phyloP scores from a whole-genome alignment of 2,113 vertebrate genomes.

The Myanophis thanlyinensis region DNA sequence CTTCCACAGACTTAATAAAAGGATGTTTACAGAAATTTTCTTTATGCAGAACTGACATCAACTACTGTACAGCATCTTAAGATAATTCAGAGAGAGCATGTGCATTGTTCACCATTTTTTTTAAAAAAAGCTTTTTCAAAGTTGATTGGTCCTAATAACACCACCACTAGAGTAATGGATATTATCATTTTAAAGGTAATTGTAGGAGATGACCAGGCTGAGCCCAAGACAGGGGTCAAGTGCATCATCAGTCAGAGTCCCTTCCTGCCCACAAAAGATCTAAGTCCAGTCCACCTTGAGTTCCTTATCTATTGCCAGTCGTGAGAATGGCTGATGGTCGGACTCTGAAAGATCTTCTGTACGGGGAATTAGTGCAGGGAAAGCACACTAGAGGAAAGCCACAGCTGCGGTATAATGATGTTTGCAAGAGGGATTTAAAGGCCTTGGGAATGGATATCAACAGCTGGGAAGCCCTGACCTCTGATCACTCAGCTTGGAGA shows the following conservation, averaged over 20 bases:
- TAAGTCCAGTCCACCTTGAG: neutral
- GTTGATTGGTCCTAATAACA: neutral
- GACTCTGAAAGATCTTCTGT: too few species aligned
- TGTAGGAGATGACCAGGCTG: neutral
- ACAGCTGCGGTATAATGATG: too few species aligned
- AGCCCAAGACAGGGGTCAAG: neutral
- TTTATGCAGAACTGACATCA: neutral
- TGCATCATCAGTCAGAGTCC: neutral
- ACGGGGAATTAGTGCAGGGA: too few species aligned
- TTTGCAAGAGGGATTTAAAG: too few species aligned
- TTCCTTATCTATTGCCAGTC: neutral
- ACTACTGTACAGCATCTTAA: neutral
- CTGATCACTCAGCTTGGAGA: too few species aligned
- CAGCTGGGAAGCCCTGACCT: too few species aligned
- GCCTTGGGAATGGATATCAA: too few species aligned
- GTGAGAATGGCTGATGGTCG: too few species aligned
- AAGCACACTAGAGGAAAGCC: too few species aligned
- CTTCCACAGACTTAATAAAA: neutral
- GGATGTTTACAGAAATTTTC: neutral
- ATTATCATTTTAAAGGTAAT: neutral
- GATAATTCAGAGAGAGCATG: neutral
- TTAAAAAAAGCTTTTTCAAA: neutral
- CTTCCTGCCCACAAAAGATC: neutral
- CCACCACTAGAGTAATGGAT: neutral
- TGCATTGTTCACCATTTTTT: neutral